Conservation (phyloP, 2,113 vertebrate genomes). For the Eublepharis macularius region DNA sequence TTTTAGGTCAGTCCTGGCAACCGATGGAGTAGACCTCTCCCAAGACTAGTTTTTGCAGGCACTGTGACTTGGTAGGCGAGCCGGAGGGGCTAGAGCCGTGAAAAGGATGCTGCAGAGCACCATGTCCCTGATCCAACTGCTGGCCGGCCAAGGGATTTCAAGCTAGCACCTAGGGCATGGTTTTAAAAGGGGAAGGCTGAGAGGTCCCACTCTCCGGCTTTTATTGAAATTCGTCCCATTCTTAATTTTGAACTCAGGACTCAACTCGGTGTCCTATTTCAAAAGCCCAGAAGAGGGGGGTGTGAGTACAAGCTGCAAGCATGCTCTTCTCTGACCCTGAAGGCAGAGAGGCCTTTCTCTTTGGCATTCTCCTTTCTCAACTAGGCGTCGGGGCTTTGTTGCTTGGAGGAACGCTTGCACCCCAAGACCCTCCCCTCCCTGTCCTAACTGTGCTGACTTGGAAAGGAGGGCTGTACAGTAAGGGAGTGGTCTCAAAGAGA, state of each 20-base stretch:
- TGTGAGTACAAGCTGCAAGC: too few relatives aligned
- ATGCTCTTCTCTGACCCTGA: neutral
- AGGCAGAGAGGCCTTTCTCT: neutral
- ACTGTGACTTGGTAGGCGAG: neutral
- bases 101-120: neutral
- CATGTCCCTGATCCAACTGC: neutral
- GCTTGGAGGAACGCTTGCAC: too few relatives aligned
- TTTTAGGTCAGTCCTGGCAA: neutral
- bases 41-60: neutral
- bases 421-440: too few relatives aligned
- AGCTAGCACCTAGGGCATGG: too few relatives aligned
- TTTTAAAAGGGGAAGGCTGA: neutral
- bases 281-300: too few relatives aligned
- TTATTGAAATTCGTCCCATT: neutral
- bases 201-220: neutral
- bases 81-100: neutral
- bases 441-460: too few relatives aligned
- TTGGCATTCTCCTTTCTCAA: too few relatives aligned
- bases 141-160: neutral
- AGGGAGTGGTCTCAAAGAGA: too few relatives aligned
- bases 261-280: neutral
- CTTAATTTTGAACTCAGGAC: neutral
- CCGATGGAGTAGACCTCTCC: neutral
- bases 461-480: too few relatives aligned
- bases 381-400: too few relatives aligned